Evolutionary conservation across 2,113 vertebrate species (phyloP), one percentile per base, ranked within the genome.

Genomic region (Eclectus roratus): DNA sequence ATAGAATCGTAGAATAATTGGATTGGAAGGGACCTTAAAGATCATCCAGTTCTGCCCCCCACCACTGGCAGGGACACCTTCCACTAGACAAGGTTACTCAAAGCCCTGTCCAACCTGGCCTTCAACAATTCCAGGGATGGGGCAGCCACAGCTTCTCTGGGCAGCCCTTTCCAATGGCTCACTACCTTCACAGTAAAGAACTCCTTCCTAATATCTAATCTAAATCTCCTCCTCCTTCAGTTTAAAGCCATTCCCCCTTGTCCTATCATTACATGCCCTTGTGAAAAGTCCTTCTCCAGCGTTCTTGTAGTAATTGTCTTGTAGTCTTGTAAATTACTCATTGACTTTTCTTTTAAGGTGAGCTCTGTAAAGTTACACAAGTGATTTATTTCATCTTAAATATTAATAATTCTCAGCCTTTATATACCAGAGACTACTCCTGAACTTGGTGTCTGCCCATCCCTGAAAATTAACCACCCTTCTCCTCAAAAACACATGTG

Each of bases 401-500:
- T 53, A 47, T 43, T 29, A n/a, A 35, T 37, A 66, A 21, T 73
- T 82, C 6, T 69, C 2, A 16, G 19, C 13, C 8, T 68, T 77
- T n/a, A 7, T 27, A 29, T 43, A 58, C 9, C 4, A 23, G 28
- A 72, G 18, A 17, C 43, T 50, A 44, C 15, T 56, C 55, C 17
- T 58, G 33, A 69, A 35, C 41, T 31, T 1, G 0, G 3, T 72
- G 12, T 44, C 56, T 77, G 9, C 33, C 11, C 7, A 19, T 50
- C 9, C 9, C 28, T 71, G 15, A 49, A 61, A 60, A 23, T 10
- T 80, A 53, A 49, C 21, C 25, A 17, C 9, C 35, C 9, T 44
- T 56, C 37, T 43, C 25, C 5, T 43, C 19, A n/a, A 52, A 18
- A 29, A 71, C n/a, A 0, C 1, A 0, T 28, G 8, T 25, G 6